A percentile compares a stretch with the other conserved stretches of the same genome.
Conservation (phyloP, 2,888 invertebrate genomes). For the Neoscelio sp. region DNA sequence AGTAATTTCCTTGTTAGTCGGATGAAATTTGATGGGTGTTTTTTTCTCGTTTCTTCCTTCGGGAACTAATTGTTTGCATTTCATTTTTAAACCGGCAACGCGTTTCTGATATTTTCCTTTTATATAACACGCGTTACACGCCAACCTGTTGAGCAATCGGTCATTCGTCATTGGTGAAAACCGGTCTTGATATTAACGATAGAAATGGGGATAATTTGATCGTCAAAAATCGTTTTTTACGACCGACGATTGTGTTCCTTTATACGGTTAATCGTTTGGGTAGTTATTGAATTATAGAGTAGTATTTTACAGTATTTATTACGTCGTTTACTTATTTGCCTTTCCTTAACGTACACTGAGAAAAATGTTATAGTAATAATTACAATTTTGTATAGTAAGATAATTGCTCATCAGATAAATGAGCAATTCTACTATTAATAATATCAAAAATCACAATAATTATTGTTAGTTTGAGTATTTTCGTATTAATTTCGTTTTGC, state of each 20-base stretch:
- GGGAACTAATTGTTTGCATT: slow-evolving; percentile 36
- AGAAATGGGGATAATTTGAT: slow-evolving; percentile 6
- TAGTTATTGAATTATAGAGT: too few species aligned
- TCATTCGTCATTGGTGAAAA: slow-evolving; percentile 39
- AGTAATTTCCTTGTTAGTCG: slow-evolving; percentile 46
- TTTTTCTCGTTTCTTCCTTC: slow-evolving; percentile 8
- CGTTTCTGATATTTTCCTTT: slow-evolving; percentile 36
- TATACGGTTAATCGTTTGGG: slow-evolving; percentile 1
- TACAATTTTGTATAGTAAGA: too few species aligned
- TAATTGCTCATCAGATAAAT: too few species aligned
- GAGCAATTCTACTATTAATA: too few species aligned
- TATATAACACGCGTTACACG: slow-evolving; percentile 46
- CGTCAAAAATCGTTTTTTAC: slow-evolving; percentile 1
- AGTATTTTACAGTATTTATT: too few species aligned
- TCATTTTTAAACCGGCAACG: slow-evolving; percentile 25
- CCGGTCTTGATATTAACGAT: slow-evolving; percentile 20
- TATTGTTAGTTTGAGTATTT: too few species aligned
- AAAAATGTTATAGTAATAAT: too few species aligned
- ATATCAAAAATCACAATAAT: too few species aligned
- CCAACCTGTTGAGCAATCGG: slow-evolving; percentile 32
- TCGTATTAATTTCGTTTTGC: too few species aligned
- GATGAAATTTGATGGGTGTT: slow-evolving; percentile 28
- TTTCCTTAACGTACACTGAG: too few species aligned
- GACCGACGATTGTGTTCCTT: neutral
- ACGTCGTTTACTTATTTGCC: too few species aligned